Conservation (phyloP, 2,888 invertebrate species). For the Nomada fabriciana region DNA sequence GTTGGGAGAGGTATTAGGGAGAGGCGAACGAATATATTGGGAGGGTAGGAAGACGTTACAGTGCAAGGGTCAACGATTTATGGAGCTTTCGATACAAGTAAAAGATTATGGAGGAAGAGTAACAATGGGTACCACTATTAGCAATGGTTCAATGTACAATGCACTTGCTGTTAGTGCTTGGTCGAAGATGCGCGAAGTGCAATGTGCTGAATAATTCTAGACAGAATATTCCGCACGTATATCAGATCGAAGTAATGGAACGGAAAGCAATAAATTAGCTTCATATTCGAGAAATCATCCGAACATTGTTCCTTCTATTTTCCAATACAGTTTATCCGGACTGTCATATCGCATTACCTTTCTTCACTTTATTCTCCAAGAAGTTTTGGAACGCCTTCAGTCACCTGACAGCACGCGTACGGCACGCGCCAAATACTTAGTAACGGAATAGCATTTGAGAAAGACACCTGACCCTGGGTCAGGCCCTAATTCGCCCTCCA, state of each 20-base stretch:
- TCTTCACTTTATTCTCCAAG: background rate
- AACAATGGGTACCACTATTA: too few relatives aligned
- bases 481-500: conserved; percentile 55
- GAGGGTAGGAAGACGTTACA: background rate
- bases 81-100: background rate
- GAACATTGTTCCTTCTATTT: too few relatives aligned
- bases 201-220: too few relatives aligned
- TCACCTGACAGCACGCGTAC: conserved; percentile 62
- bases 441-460: conserved; percentile 43
- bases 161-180: too few relatives aligned
- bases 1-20: background rate
- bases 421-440: conserved; percentile 67
- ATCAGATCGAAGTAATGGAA: background rate
- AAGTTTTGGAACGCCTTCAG: conserved; percentile 12
- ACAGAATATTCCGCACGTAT: too few relatives aligned
- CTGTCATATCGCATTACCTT: too few relatives aligned
- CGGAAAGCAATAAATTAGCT: too few relatives aligned
- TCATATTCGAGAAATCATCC: background rate
- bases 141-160: too few relatives aligned
- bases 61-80: background rate
- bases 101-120: background rate
- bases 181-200: too few relatives aligned
- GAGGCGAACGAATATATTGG: background rate
- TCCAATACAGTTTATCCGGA: too few relatives aligned
- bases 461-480: conserved; percentile 76